Evolutionary conservation across 2,797 vertebrate species (phyloP).

Genomic region (Strix occidentalis): DNA sequence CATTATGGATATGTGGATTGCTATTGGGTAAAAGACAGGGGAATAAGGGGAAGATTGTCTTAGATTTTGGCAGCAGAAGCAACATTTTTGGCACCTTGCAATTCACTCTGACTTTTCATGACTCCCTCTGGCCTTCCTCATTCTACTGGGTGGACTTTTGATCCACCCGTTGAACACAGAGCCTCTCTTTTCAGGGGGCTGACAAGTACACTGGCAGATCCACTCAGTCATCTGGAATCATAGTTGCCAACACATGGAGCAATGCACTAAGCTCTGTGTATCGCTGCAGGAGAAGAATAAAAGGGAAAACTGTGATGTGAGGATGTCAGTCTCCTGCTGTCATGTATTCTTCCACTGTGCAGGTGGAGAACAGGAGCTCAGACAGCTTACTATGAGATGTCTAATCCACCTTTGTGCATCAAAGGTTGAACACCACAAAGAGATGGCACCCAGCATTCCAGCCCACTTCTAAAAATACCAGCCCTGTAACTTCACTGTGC

Average conservation of each 20-base stretch:
- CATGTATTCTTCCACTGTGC: neutral
- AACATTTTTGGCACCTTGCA: neutral
- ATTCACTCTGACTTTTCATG: neutral
- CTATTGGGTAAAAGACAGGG: neutral
- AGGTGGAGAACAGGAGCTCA: neutral
- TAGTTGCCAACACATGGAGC: neutral
- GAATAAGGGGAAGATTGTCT: neutral
- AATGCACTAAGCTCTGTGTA: neutral
- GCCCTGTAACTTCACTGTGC: neutral
- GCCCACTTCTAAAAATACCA: neutral
- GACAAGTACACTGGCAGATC: neutral
- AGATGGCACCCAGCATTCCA: neutral
- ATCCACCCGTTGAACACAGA: neutral
- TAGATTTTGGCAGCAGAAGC: neutral
- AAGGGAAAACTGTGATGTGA: neutral
- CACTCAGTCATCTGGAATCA: neutral
- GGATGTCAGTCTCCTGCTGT: neutral
- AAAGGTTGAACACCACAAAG: neutral
- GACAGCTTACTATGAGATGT: neutral
- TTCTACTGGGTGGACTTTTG: neutral
- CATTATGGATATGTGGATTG: fast-evolving
- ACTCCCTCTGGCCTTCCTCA: neutral
- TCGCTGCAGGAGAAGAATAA: neutral
- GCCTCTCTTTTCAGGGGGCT: neutral
- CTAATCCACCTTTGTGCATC: neutral